Base-by-base conservation (phyloP, 2,888 invertebrate genomes). In the Morpho achilles region DNA sequence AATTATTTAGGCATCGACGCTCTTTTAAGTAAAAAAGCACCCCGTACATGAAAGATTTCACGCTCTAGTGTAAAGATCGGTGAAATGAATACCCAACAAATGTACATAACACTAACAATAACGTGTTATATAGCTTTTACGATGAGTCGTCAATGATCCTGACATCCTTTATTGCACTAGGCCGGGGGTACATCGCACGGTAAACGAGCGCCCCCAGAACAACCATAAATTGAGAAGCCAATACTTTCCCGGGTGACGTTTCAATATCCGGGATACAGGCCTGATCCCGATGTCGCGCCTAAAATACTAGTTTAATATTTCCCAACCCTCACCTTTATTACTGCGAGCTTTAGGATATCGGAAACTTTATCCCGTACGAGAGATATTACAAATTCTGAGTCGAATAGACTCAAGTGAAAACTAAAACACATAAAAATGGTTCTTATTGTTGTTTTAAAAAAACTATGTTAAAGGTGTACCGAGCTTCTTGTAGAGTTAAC, bases 191-290 rank as follows among this genome's bases (percentile, higher is more conserved):
- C 5, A 32, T 32, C 32, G 3, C 32, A 5, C 32, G 3, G 32
- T 32, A 32, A 2, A 32, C 32, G 32, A 32, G 2, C 32, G 32
- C 0, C 32, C 32, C 32, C 8, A 40, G 39, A 40, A 41, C 40
- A 53, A 6, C 40, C 46, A 53, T 53, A 53, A 53, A 53, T 53
- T 40, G 53, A 45, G 22, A 53, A 46, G 41, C 46, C 47, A 46
- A 53, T 53, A 46, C 53, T 22, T 47, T 53, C 46, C 40, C 44
- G 16, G 16, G 16, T 22, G 53, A 53, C 53, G 46, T 41, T 46
- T 46, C 53, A 46, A 53, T 53, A 53, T 47, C 46, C 53, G 9
- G 46, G 39, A 7, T 41, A 22, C 53, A 5, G 9, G 45, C 16
- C 53, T 45, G 39, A 40, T 22, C 44, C 32, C 45, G 39, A 2